Evolutionary conservation across 2,888 invertebrate species (phyloP).

Genomic region (Dromius quadrimaculatus): DNA sequence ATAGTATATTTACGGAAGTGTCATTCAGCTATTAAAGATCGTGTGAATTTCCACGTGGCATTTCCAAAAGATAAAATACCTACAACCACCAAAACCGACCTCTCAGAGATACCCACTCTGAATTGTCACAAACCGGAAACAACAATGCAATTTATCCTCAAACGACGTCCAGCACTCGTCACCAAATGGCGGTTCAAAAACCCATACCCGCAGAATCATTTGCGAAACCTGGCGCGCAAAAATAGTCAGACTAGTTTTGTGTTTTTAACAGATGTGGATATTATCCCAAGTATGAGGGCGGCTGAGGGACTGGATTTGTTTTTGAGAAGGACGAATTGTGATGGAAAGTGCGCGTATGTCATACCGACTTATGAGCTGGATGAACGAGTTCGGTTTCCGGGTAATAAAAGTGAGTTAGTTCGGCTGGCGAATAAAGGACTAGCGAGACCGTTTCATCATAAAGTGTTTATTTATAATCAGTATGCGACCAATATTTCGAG

Average conservation of each 20-base stretch:
- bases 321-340: conserved; percentile 70
- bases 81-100: conserved; percentile 59
- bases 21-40: conserved; percentile 77
- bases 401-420: conserved; percentile 83
- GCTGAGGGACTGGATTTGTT: conserved; percentile 79
- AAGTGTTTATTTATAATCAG: conserved; percentile 93
- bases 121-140: conserved; percentile 80
- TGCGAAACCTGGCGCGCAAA: conserved; percentile 87
- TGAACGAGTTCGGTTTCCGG: conserved; percentile 81
- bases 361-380: conserved; percentile 92
- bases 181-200: conserved; percentile 80
- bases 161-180: conserved; percentile 73
- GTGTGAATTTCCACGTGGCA: conserved; percentile 82
- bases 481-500: conserved; percentile 91
- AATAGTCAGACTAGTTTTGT: conserved; percentile 86
- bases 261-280: conserved; percentile 89
- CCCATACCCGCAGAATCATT: conserved; percentile 90
- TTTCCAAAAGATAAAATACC: conserved; percentile 71
- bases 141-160: conserved; percentile 72
- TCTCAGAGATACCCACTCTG: conserved; percentile 62
- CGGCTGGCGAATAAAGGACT: conserved; percentile 82
- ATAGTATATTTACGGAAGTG: conserved; percentile 82
- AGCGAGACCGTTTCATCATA: conserved; percentile 90
- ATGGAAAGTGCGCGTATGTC: conserved; percentile 84
- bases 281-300: conserved; percentile 83